Base-by-base conservation (phyloP, 2,797 vertebrate species). In the Sorex maritimensis region DNA sequence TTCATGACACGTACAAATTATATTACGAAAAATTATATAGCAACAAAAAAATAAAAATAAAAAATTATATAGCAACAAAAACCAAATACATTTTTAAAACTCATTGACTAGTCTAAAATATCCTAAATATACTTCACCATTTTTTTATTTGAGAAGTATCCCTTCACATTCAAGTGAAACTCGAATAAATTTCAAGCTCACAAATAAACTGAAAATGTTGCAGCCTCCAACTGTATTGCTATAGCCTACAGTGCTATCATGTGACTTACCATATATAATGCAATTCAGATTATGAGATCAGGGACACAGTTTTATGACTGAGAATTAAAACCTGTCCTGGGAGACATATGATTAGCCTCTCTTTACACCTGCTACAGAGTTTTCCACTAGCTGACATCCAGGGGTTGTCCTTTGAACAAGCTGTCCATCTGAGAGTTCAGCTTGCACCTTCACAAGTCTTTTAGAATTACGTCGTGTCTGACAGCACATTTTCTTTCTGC, bases 41-140 rank as follows among this genome's bases (percentile, higher is more conserved):
- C 49, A 52, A 52, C 49, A 11, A 2, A 52, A 90, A 92, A 34
- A 34, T 34, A 34, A 34, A 34, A 34, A 34, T 2, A 44, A 52
- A 14, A 52, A 52, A 52, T 14, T 52, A 52, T 52, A 44, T 44
- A 44, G 13, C 49, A 52, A 52, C 49, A 11, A 2, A 52, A 90
- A 92, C 44, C 41, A 80, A 46, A 49, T 0, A 73, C 19, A 34
- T 84, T 86, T 63, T 44, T 1, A 24, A 52, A 87, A 82, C 26
- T 0, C 1, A 63, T 82, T 46, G 17, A 55, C 92, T 41, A 52
- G 41, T 1, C 30, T 38, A 38, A 79, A 87, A 34, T 74, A 92
- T 72, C 88, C 24, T 81, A 75, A 72, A 71, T 86, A 74, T 23
- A 58, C 73, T 72, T 81, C 34, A 89, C 58, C 3, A 52, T 78